Conservation (phyloP, 1,140 invertebrate genomes). For the Grapholita molesta region DNA sequence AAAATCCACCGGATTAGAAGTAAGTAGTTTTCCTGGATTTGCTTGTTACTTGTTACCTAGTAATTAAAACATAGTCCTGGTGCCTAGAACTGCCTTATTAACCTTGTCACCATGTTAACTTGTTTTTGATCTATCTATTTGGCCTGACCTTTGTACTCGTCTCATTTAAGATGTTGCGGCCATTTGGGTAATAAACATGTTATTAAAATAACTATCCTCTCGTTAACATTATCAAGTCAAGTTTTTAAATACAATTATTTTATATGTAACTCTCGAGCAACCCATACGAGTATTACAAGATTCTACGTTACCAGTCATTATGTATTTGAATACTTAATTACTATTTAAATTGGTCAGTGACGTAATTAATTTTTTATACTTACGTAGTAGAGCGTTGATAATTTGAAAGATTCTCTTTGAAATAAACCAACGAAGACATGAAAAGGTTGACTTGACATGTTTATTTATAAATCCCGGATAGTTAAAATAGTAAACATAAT, state of each 20-base stretch:
- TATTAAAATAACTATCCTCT: too few species aligned
- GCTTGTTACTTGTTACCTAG: neutral
- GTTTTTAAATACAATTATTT: too few species aligned
- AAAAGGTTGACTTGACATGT: neutral
- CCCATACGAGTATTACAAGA: too few species aligned
- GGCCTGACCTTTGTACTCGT: too few species aligned
- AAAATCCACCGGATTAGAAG: conserved; percentile 87
- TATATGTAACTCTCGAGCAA: too few species aligned
- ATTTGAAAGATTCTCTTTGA: neutral
- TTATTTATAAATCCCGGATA: neutral
- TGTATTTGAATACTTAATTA: too few species aligned
- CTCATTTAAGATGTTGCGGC: too few species aligned
- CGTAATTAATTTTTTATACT: too few species aligned
- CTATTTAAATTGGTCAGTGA: neutral
- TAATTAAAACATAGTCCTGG: neutral
- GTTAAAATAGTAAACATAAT: too few species aligned
- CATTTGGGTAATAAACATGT: neutral
- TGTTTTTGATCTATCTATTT: neutral
- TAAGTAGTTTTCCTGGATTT: conserved; percentile 63
- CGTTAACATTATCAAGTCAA: too few species aligned
- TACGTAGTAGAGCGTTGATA: neutral
- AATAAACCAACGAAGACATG: too few species aligned
- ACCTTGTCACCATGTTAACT: neutral
- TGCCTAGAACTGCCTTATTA: neutral
- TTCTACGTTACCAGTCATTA: too few species aligned